Evolutionary conservation across 2,797 vertebrate species (phyloP), one percentile per base, ranked within the genome.

Genomic region (Taenioides sp.): DNA sequence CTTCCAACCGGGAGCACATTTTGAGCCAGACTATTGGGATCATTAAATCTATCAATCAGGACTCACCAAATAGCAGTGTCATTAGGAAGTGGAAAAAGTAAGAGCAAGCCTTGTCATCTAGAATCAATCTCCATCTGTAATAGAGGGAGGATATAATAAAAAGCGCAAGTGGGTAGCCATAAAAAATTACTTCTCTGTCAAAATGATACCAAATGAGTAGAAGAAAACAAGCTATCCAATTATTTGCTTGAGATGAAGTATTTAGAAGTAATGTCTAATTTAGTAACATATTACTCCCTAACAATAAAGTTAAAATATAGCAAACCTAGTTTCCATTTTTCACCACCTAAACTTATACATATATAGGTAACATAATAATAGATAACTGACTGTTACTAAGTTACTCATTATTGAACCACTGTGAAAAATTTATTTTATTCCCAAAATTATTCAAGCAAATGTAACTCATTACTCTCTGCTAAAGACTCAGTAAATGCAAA

Each of bases 401-500:
- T 22, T 11, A n/a, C n/a, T 22, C 52, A 55, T n/a, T 0, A 3
- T 55, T 55, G 22, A 55, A 55, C 10, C 54, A 55, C n/a, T 11
- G 54, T 7, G 22, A 43, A 54, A 50, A 54, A n/a, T 54, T 22
- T 25, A 7, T 27, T 27, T 59, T 17, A 59, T 59, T 59, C 55
- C 4, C 23, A 59, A 61, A 31, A 5, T 18, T 34, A 31, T 61
- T 20, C 27, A 31, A n/a, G 17, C 10, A 34, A 59, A 34, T 28
- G 57, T 59, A 27, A 31, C 25, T 34, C 59, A n/a, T 61, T 31
- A 58, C 55, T 59, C 57, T 9, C 9, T 61, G 74, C 73, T 80
- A 71, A 86, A 78, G 79, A 85, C 87, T 87, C 83, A 85, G 64
- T 79, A 71, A 80, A 81, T 84, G 73, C 65, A 69, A 77, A 83